Percentiles rank a stretch among this genome's conserved stretches.
These are phyloP conservation scores for Drosophila atripex DNA, from an alignment of 2,888 invertebrate genomes.

Conservation along the genomic window DNA sequence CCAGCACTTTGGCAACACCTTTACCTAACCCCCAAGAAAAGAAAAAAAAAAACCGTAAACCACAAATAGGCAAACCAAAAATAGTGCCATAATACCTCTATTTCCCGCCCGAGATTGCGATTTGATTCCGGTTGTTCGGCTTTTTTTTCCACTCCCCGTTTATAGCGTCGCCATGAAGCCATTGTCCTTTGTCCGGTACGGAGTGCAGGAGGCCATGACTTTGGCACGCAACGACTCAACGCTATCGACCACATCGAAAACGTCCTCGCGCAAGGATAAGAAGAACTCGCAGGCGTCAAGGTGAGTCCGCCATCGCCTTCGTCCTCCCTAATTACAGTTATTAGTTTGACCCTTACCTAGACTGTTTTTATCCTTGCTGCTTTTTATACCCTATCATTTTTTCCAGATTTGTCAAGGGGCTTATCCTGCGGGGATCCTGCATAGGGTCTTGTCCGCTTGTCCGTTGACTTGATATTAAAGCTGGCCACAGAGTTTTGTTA, in stretches of 20 bases:
- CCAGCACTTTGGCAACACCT: neutral
- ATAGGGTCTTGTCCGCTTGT: neutral
- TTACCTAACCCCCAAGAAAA: neutral
- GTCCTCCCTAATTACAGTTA: conserved; percentile 56
- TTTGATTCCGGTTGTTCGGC: conserved; percentile 12
- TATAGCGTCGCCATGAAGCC: conserved; percentile 87
- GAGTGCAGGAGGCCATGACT: conserved; percentile 84
- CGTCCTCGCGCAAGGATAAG: conserved; percentile 84
- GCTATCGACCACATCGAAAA: conserved; percentile 86
- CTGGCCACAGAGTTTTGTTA: too few species aligned
- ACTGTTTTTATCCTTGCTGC: neutral
- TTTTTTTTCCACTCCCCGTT: conserved; percentile 16
- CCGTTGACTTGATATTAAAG: too few species aligned
- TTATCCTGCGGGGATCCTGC: neutral
- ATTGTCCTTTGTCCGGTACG: conserved; percentile 83
- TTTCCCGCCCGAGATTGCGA: conserved; percentile 11
- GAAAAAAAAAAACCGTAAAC: neutral
- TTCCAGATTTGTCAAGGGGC: neutral
- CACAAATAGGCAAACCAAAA: conserved; percentile 10
- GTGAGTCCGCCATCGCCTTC: conserved; percentile 62
- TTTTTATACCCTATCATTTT: neutral
- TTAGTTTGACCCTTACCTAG: conserved; percentile 42
- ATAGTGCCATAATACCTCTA: conserved; percentile 16
- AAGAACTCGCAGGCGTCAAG: conserved; percentile 84
- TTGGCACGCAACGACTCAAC: conserved; percentile 85